Evolutionary conservation across 1,140 invertebrate genomes (phyloP).

Genomic region (Eurosta solidaginis): DNA sequence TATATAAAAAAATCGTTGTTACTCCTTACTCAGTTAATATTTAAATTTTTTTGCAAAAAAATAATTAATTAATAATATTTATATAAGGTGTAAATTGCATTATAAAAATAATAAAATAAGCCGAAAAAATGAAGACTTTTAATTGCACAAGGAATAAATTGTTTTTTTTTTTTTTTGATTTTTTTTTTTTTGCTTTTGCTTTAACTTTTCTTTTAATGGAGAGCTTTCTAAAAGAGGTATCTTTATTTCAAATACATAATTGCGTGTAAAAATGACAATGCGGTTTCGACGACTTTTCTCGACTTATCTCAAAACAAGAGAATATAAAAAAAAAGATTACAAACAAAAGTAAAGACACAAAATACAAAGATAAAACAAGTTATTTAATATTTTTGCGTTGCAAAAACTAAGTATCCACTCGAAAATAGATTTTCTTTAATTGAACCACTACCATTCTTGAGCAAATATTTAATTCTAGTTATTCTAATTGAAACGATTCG

Average conservation of each 20-base stretch:
- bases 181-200: not conserved
- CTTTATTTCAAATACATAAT: slow-evolving; percentile 2
- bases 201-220: not conserved
- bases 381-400: too few relatives aligned
- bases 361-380: too few relatives aligned
- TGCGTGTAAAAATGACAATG: not conserved
- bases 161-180: not conserved
- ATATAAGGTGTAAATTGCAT: slow-evolving; percentile 28
- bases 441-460: too few relatives aligned
- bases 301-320: not conserved
- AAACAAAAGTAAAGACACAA: not conserved
- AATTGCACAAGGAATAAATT: slow-evolving; percentile 14
- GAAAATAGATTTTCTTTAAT: too few relatives aligned
- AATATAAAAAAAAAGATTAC: not conserved
- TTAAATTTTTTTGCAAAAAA: slow-evolving; percentile 9
- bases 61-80: not conserved
- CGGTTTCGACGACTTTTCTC: not conserved
- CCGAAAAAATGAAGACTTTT: slow-evolving; percentile 26
- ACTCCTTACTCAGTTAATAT: slow-evolving; percentile 22
- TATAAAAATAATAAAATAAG: slow-evolving; percentile 11
- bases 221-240: not conserved
- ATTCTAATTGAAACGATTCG: too few relatives aligned
- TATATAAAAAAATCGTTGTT: slow-evolving; percentile 8
- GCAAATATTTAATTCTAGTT: too few relatives aligned
- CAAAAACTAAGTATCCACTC: too few relatives aligned